Evolutionary conservation across 2,797 vertebrate genomes (phyloP), one percentile per base, ranked within the genome.

Genomic region (Clarias pachynema): DNA sequence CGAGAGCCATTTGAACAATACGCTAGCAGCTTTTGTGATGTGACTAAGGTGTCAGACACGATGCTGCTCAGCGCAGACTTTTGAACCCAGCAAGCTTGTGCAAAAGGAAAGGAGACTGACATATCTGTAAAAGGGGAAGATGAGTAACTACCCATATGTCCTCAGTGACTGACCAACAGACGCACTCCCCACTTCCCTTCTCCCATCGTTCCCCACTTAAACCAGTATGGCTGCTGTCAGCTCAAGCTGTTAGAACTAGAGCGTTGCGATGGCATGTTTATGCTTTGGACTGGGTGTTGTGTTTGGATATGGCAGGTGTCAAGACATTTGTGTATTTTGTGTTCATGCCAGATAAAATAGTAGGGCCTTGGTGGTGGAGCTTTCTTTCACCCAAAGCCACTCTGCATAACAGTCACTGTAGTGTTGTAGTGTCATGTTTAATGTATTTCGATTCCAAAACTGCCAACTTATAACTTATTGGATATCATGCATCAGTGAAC

Each of bases 271-370:
- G 86, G 57, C 65, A 81, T 89, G 87, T 87, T 90, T 90, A 85
- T 88, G 87, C 84, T 89, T 87, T 86, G 83, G 84, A 84, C 74
- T 82, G 82, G 63, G 73, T 88, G 89, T 89, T 87, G 82, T 89
- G 79, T 86, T 90, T 90, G 89, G 82, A 89, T 15, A 24, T 34
- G 63, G 62, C 56, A 53, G 75, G 70, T 74, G 87, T 86, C 56
- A 62, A 83, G 82, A 84, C 86, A 78, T 89, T 89, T 85, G 87
- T 81, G 60, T 84, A 80, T 79, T 84, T 53, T 14, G 53, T 84
- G 49, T 18, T 83, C 75, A 77, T 49, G 87, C 90, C 87, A 91
- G 91, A 88, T 88, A 85, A 91, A 90, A 91, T 85, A 88, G 75
- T 70, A 34, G 83, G 79, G 79, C 75, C 82, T 88, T 86, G 56